A percentile compares a stretch with the other conserved stretches of the same genome.
Conservation (phyloP, 2,797 vertebrate species). For the Gymnothorax javanicus region DNA sequence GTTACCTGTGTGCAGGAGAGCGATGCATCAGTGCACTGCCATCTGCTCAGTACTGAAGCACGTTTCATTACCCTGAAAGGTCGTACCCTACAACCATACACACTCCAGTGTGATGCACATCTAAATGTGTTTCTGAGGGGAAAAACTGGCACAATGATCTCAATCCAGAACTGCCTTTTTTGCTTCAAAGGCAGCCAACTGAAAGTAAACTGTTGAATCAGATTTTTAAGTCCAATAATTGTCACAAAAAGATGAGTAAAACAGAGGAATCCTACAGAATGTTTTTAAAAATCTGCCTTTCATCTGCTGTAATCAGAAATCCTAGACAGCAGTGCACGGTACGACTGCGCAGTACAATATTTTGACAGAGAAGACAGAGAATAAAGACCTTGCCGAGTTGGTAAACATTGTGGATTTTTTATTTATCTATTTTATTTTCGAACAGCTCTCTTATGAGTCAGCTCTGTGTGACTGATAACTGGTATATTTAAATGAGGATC, state of each 20-base stretch:
- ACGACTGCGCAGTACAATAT: too few species aligned
- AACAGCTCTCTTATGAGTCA: not conserved
- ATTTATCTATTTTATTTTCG: not conserved
- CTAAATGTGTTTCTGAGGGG: not conserved
- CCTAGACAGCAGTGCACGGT: too few species aligned
- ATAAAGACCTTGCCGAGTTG: too few species aligned
- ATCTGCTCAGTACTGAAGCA: not conserved
- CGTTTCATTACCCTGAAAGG: not conserved
- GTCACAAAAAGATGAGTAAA: not conserved
- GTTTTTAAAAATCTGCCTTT: too few species aligned
- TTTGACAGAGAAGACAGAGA: too few species aligned
- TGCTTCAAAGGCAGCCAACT: not conserved
- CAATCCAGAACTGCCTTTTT: not conserved
- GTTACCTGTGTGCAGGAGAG: conserved; percentile 69
- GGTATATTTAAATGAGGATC: not conserved
- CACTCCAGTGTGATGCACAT: not conserved
- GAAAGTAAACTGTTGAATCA: not conserved
- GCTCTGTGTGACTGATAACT: not conserved
- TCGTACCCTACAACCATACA: not conserved
- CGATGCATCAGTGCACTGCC: not conserved
- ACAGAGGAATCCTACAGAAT: too few species aligned
- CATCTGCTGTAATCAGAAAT: too few species aligned
- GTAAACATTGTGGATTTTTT: too few species aligned
- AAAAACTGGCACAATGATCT: not conserved
- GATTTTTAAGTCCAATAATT: not conserved